A percentile compares a stretch with the other conserved stretches of the same genome.
phyloP scores from a whole-genome alignment of 2,113 vertebrate species.

The Paedocypris sp. region DNA sequence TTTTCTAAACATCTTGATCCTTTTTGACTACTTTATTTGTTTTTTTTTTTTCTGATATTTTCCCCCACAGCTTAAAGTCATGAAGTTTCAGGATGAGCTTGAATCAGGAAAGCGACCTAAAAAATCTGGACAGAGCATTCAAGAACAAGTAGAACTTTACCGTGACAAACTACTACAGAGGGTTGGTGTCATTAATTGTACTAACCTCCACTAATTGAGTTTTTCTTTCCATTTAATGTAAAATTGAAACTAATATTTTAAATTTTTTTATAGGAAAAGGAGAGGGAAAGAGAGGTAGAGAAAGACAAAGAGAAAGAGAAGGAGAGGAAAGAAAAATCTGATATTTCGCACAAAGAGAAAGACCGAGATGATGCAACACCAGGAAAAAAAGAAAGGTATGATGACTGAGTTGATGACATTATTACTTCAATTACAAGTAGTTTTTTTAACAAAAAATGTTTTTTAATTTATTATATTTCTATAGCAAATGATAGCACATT shows the following conservation, averaged over 20 bases:
- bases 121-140: constrained; percentile 88
- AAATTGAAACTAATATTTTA: neutral
- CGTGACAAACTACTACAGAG: constrained; percentile 93
- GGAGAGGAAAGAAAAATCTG: constrained; percentile 82
- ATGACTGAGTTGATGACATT: no score
- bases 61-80: constrained; percentile 97
- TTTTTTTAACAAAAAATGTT: no score
- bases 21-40: neutral
- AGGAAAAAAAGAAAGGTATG: constrained; percentile 86
- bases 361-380: constrained; percentile 84
- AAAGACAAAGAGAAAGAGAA: constrained; percentile 72
- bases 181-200: constrained; percentile 47
- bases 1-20: neutral
- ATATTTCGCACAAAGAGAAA: constrained; percentile 75
- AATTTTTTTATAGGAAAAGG: constrained; percentile 72
- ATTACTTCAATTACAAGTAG: no score
- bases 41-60: constrained; percentile 37
- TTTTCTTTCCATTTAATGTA: neutral
- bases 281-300: constrained; percentile 89
- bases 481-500: no score
- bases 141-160: constrained; percentile 97
- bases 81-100: constrained; percentile 99
- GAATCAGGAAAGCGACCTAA: constrained; percentile 96
- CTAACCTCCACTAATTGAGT: neutral
- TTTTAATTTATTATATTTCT: no score